Conservation (phyloP, 2,113 vertebrate species). For the Pseudorasbora parva region DNA sequence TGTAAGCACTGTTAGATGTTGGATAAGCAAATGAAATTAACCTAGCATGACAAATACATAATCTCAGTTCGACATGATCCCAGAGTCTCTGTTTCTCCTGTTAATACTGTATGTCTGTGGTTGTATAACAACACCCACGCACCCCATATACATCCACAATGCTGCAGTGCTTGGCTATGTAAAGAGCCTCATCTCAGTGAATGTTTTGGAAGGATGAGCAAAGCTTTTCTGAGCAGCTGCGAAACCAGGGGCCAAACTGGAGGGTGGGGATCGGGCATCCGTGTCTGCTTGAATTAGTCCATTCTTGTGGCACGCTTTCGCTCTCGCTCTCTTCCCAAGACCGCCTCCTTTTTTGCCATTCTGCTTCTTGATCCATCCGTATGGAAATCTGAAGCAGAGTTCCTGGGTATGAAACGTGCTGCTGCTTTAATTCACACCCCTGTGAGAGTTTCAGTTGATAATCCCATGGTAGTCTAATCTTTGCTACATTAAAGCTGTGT, state of each 20-base stretch:
- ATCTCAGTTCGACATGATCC: not conserved
- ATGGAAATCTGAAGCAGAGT: constrained; percentile 14
- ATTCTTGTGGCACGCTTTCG: constrained; percentile 40
- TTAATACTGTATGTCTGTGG: not conserved
- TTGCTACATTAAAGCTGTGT: constrained; percentile 28
- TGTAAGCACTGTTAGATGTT: too few species aligned
- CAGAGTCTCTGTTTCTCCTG: not conserved
- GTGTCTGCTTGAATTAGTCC: constrained; percentile 62
- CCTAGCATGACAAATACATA: too few species aligned
- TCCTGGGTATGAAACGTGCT: not conserved
- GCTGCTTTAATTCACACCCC: constrained; percentile 7
- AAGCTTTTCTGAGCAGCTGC: constrained; percentile 55
- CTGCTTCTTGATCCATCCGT: constrained; percentile 26
- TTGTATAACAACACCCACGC: constrained; percentile 51
- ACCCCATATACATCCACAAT: constrained; percentile 20
- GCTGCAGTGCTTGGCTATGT: constrained; percentile 40
- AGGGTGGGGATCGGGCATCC: constrained; percentile 47
- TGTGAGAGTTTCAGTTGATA: constrained; percentile 26
- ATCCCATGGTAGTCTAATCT: constrained; percentile 14
- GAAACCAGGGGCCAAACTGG: constrained; percentile 58
- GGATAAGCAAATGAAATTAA: too few species aligned
- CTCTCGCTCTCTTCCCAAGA: constrained; percentile 4
- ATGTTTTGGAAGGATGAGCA: constrained; percentile 28
- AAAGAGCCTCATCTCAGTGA: constrained; percentile 36
- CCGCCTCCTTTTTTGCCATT: constrained; percentile 37